A percentile compares a stretch with the other conserved stretches of the same genome.
phyloP scores from a whole-genome alignment of 2,113 vertebrate genomes.

The Podilymbus podiceps region DNA sequence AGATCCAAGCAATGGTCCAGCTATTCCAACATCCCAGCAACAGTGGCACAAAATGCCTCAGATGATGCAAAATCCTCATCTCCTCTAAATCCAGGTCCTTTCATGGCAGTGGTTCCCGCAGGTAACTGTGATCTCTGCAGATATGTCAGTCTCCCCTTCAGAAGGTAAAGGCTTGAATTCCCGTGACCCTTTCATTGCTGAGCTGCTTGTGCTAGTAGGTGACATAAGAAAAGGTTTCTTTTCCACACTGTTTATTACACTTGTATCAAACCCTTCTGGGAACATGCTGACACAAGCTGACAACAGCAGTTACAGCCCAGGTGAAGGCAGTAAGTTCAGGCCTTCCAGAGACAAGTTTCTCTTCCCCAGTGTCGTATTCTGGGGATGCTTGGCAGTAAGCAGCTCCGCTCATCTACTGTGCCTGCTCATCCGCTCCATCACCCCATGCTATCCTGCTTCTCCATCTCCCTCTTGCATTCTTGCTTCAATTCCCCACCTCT shows the following conservation, averaged over 20 bases:
- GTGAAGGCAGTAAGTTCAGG: neutral
- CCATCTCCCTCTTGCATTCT: neutral
- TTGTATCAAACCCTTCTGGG: neutral
- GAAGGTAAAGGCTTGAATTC: neutral
- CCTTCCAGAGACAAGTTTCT: neutral
- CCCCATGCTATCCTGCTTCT: neutral
- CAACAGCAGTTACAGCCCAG: neutral
- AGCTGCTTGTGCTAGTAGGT: neutral
- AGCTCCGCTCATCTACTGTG: neutral
- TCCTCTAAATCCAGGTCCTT: neutral
- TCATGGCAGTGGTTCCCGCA: neutral
- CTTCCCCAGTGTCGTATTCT: neutral
- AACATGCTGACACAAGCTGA: neutral
- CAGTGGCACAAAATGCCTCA: neutral
- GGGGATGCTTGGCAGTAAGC: neutral
- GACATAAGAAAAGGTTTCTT: neutral
- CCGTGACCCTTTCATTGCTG: neutral
- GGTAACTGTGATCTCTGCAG: neutral
- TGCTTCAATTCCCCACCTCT: accelerated
- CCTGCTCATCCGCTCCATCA: neutral
- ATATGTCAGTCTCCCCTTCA: neutral
- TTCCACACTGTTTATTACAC: neutral
- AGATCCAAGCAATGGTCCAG: neutral
- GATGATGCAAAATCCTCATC: neutral
- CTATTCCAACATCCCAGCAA: neutral